Percentiles rank a stretch among this genome's conserved stretches.
phyloP scores from a whole-genome alignment of 2,797 vertebrate species.

The Allobates femoralis region DNA sequence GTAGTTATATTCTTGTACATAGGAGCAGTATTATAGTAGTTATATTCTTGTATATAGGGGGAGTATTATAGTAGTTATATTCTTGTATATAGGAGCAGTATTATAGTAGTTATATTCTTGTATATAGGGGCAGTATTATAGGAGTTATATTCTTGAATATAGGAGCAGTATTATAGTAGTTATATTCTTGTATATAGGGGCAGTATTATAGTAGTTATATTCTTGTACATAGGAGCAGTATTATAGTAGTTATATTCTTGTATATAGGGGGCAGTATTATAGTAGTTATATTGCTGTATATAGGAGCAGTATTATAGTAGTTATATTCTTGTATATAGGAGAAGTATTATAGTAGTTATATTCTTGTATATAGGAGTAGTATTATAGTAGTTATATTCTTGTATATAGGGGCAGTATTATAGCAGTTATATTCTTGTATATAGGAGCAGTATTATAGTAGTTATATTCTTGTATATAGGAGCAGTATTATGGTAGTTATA shows the following conservation, averaged over 20 bases:
- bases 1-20: slow-evolving; percentile 9
- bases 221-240: background rate
- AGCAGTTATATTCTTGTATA: background rate
- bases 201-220: slow-evolving; percentile 3
- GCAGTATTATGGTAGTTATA: no score
- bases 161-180: slow-evolving; percentile 3
- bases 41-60: slow-evolving; percentile 10
- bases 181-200: background rate
- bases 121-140: background rate
- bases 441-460: slow-evolving; percentile 15
- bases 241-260: background rate
- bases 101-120: background rate
- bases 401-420: no score
- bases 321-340: no score
- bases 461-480: slow-evolving; percentile 10
- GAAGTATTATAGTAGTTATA: slow-evolving; percentile 9
- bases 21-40: slow-evolving; percentile 6
- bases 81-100: background rate
- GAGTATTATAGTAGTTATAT: slow-evolving; percentile 9
- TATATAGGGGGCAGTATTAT: background rate
- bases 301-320: no score
- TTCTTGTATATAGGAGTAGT: background rate
- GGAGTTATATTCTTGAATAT: background rate
- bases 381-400: slow-evolving; percentile 12
- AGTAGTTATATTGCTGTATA: background rate